phyloP scores from a whole-genome alignment of 2,888 invertebrate species.

The Plebejus melissa region DNA sequence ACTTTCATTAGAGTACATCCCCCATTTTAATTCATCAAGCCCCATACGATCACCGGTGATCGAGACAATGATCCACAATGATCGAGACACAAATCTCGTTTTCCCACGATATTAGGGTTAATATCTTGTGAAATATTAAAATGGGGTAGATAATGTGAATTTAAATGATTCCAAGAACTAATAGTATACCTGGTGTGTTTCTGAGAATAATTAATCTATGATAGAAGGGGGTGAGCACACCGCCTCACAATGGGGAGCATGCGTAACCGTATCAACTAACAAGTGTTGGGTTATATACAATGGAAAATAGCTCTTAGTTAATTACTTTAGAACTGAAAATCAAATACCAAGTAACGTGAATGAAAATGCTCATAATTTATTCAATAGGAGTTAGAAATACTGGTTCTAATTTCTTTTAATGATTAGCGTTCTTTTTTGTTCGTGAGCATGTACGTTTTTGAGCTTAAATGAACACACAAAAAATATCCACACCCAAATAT shows the following conservation, averaged over 20 bases:
- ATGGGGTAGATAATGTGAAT: neutral
- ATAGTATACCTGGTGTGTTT: neutral
- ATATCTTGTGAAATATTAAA: neutral
- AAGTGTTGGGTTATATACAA: slow-evolving; percentile 33
- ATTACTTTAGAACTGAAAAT: neutral
- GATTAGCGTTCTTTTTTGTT: neutral
- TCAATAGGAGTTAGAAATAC: neutral
- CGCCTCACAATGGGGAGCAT: slow-evolving; percentile 59
- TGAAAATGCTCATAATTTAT: slow-evolving; percentile 17
- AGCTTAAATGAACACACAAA: neutral
- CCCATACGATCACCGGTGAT: too few species aligned
- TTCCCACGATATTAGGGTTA: too few species aligned
- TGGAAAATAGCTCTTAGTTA: neutral
- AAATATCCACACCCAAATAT: too few species aligned
- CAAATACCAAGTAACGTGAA: neutral
- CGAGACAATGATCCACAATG: too few species aligned
- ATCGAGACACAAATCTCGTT: too few species aligned
- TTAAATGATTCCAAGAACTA: neutral
- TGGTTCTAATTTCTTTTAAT: neutral
- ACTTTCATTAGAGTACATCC: too few species aligned
- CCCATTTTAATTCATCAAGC: too few species aligned
- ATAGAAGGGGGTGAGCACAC: slow-evolving; percentile 58
- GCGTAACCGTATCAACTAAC: slow-evolving; percentile 60
- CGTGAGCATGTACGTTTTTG: too few species aligned
- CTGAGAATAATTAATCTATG: slow-evolving; percentile 23